Evolutionary conservation across 1,140 invertebrate genomes (phyloP), one percentile per base, ranked within the genome.

Genomic region (Lasioglossum albipes): DNA sequence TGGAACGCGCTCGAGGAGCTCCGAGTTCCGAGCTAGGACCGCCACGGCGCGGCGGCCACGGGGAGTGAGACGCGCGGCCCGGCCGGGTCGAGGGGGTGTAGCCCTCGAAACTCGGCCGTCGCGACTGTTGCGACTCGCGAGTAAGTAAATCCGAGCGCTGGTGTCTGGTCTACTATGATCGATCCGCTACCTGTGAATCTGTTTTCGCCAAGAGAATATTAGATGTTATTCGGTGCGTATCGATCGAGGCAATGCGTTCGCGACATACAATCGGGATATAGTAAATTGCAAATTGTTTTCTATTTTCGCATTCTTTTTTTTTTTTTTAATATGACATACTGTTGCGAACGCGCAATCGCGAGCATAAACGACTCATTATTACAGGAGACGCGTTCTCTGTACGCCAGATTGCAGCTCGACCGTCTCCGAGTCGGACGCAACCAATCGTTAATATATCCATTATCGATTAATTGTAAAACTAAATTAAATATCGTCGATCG

Each of bases 311-410:
- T 5, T 13, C 49, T 52, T 52, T 52, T 16, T 16, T 1, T 16
- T 52, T 18, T 27, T 78, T 72, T 54, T 65, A 64, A 66, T 57
- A 62, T 62, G 36, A 78, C 66, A 73, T 79, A 65, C 68, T 79
- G 49, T 16, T 20, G 69, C 41, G 27, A 31, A 71, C 59, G 31
- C 16, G 36, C 71, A 71, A 78, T 78, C 31, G 69, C 31, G 31
- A 36, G 31, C 31, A 36, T 4, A 4, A 36, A 36, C 31, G 31
- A 36, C 31, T 61, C 64, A 42, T 65, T 72, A 27, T 42, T 41
- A 79, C 22, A 42, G 62, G 31, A 22, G 31, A 57, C 4, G 64
- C 20, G 49, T 54, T 61, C 16, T 54, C 70, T 31, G 31, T 20
- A 73, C 49, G 41, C 16, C 54, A n/a, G 5, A 62, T 41, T 70